Percentiles rank a stretch among this genome's conserved stretches.
phyloP scores from a whole-genome alignment of 2,888 invertebrate species.

The Sialis fuliginosa region DNA sequence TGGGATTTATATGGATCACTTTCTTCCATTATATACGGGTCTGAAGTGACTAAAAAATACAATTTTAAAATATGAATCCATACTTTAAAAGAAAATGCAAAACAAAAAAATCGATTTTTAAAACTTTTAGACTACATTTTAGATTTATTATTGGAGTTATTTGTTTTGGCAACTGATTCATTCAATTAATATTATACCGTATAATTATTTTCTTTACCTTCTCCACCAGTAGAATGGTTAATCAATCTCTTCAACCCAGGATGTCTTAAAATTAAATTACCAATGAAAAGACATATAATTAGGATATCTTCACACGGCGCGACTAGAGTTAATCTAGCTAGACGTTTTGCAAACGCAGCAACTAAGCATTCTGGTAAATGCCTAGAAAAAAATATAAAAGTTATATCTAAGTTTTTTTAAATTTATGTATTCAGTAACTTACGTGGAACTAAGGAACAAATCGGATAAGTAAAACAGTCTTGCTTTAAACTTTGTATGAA shows the following conservation, averaged over 20 bases:
- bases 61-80: no score
- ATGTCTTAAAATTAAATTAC: constrained; percentile 71
- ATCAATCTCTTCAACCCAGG: constrained; percentile 56
- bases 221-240: constrained; percentile 29
- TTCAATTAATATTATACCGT: background rate
- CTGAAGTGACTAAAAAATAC: constrained; percentile 32
- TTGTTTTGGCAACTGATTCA: no score
- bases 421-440: constrained; percentile 22
- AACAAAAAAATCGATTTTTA: background rate
- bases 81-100: background rate
- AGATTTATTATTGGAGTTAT: background rate
- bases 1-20: constrained; percentile 57
- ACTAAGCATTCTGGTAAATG: constrained; percentile 82
- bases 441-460: constrained; percentile 83
- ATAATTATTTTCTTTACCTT: constrained; percentile 18
- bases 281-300: constrained; percentile 63
- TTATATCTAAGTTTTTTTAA: background rate
- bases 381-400: constrained; percentile 26
- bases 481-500: constrained; percentile 77
- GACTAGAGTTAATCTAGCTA: constrained; percentile 65
- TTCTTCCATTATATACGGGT: constrained; percentile 78
- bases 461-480: constrained; percentile 78
- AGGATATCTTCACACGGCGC: constrained; percentile 67
- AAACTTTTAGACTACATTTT: background rate
- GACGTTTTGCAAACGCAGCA: constrained; percentile 82